Evolutionary conservation across 2,113 vertebrate genomes (phyloP).

Genomic region (Gobio gobio): DNA sequence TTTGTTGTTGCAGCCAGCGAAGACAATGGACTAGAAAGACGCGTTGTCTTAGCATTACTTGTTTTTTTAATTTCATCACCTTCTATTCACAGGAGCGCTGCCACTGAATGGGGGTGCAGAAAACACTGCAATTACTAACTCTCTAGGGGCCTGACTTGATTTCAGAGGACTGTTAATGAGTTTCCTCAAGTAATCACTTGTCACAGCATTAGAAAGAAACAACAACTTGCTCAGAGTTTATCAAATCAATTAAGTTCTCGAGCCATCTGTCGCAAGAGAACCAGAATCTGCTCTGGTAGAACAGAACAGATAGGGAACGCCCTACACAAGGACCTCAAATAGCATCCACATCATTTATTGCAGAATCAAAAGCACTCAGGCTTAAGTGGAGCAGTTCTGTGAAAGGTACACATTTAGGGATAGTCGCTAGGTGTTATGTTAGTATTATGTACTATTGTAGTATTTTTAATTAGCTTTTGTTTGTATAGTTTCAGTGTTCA

Average conservation of each 20-base stretch:
- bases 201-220: constrained; percentile 14
- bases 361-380: background rate
- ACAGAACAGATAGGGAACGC: constrained; percentile 2
- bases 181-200: constrained; percentile 3
- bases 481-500: background rate
- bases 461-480: background rate
- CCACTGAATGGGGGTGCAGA: constrained; percentile 6
- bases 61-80: too few relatives aligned
- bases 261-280: constrained; percentile 17
- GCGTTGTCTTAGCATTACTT: background rate
- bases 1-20: background rate
- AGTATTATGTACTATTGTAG: too few relatives aligned
- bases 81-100: constrained; percentile 1
- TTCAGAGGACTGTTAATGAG: constrained; percentile 26
- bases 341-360: background rate
- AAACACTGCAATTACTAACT: background rate
- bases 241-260: constrained; percentile 28
- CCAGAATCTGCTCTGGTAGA: background rate
- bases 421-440: too few relatives aligned
- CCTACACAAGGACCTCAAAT: background rate
- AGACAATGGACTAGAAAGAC: background rate
- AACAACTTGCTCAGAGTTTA: constrained; percentile 18
- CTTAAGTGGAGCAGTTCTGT: too few relatives aligned
- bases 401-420: background rate
- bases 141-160: constrained; percentile 2